phyloP scores from a whole-genome alignment of 2,113 vertebrate genomes.

The Zootoca vivipara region DNA sequence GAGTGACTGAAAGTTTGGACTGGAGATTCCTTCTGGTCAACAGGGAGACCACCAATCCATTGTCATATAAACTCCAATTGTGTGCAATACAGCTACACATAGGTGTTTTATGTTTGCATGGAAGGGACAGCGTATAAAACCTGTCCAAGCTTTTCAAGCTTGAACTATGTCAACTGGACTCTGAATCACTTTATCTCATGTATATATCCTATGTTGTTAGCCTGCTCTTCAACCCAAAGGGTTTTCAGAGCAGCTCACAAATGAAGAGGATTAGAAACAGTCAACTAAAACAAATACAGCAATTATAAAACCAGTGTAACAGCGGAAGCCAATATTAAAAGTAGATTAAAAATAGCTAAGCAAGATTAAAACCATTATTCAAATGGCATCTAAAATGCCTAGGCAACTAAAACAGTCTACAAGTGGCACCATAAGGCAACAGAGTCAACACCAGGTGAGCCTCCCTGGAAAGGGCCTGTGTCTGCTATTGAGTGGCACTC shows the following conservation, averaged over 20 bases:
- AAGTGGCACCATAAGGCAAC: not conserved
- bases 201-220: not conserved
- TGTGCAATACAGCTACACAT: not conserved
- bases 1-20: too few relatives aligned
- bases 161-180: fast-evolving
- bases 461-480: not conserved
- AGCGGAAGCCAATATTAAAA: not conserved
- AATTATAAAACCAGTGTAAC: not conserved
- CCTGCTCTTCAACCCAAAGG: not conserved
- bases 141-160: constrained; percentile 6
- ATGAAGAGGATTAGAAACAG: not conserved
- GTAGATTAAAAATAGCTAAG: not conserved
- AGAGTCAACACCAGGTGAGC: not conserved
- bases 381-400: not conserved
- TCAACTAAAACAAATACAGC: not conserved
- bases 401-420: not conserved
- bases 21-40: not conserved
- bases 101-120: not conserved
- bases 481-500: not conserved
- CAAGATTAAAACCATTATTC: not conserved
- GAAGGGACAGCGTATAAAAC: not conserved
- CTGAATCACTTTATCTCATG: not conserved
- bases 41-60: not conserved
- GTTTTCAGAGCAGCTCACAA: not conserved
- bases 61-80: not conserved